Percentiles rank a stretch among this genome's conserved stretches.
Conservation (phyloP, 2,888 invertebrate species). For the Phasia obesa region DNA sequence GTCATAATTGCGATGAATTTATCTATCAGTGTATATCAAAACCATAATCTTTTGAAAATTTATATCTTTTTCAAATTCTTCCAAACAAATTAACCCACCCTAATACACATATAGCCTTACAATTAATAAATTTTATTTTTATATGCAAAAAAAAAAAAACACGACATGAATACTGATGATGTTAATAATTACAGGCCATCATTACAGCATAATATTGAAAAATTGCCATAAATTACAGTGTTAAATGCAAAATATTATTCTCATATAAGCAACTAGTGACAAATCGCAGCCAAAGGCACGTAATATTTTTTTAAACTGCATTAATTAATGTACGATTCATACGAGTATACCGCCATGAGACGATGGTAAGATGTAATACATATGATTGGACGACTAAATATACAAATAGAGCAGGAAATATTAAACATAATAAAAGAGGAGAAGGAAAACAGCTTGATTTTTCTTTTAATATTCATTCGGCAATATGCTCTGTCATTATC, state of each 20-base stretch:
- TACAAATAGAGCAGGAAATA: conserved; percentile 13
- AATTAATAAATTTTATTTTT: conserved; percentile 62
- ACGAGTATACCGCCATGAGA: not conserved
- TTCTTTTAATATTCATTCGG: not conserved
- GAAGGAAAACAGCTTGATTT: conserved; percentile 34
- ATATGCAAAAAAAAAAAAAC: conserved; percentile 44
- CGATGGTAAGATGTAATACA: not conserved
- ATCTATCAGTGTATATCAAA: too few relatives aligned
- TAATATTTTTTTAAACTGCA: conserved; percentile 36
- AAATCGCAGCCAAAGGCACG: conserved; percentile 63
- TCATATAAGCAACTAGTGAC: conserved; percentile 59
- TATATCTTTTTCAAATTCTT: too few relatives aligned
- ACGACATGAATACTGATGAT: conserved; percentile 61
- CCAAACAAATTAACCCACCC: too few relatives aligned
- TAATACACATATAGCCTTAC: not conserved
- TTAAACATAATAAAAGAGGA: not conserved
- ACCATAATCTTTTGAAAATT: too few relatives aligned
- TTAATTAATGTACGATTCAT: conserved; percentile 46
- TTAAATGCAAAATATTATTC: conserved; percentile 57
- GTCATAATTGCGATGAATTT: too few relatives aligned
- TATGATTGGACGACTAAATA: conserved; percentile 33
- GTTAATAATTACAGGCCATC: conserved; percentile 68
- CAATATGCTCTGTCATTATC: conserved; percentile 63
- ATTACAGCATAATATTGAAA: conserved; percentile 67
- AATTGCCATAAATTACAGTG: conserved; percentile 68